Evolutionary conservation across 2,888 invertebrate genomes (phyloP), one percentile per base, ranked within the genome.

Genomic region (Dermolepida albohirtum): DNA sequence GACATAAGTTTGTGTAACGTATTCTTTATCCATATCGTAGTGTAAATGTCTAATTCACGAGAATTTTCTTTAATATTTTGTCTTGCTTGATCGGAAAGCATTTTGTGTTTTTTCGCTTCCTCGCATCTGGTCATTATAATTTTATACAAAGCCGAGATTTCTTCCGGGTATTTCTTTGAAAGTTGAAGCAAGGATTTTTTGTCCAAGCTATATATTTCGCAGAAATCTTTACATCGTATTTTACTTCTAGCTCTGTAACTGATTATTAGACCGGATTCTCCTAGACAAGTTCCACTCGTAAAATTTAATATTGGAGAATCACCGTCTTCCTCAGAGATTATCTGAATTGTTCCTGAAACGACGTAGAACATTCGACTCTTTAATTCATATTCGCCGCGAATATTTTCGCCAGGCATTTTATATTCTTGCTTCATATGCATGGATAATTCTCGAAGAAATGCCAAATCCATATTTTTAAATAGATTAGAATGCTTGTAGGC

Each of bases 231-330:
- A 29, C 75, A 73, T 2, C 74, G 52, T 1, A 77, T 73, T 8
- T 72, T 76, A 47, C 72, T 73, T 8, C 70, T 55, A 1, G 73
- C 67, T 22, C 66, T 68, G 49, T 72, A 73, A 16, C 70, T 71
- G 1, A 71, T 7, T 5, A 72, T 51, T 12, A 74, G 65, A 0
- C 68, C 64, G 1, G 69, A 68, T 57, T 75, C 75, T 1, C 77
- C 75, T 1, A 76, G 41, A 47, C 74, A 72, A 5, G 75, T 75
- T 11, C 76, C 77, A 6, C 72, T 70, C n/a, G 74, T 70, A n/a
- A 77, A 70, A 0, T 72, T 72, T 34, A 77, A 43, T 40, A 77
- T 73, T 1, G 77, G 74, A 0, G 75, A 74, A 55, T 77, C 76
- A 1, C 73, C 73, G 52, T 77, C 76, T 49, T 75, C 71, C 55